A percentile compares a stretch with the other conserved stretches of the same genome.
phyloP scores from a whole-genome alignment of 1,140 invertebrate genomes.

The Ceratina japonica region DNA sequence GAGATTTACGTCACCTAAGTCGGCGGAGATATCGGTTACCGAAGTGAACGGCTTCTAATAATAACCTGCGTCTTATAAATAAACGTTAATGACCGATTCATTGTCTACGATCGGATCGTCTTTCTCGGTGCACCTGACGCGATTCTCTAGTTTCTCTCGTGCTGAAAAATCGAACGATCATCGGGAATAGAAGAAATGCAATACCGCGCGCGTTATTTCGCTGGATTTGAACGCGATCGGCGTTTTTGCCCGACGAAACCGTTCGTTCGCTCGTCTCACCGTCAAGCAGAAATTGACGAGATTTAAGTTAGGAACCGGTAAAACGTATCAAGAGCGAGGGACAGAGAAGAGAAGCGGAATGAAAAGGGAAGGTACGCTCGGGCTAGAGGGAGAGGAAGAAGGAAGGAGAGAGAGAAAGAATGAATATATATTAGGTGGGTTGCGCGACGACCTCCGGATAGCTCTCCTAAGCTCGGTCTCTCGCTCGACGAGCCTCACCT shows the following conservation, averaged over 20 bases:
- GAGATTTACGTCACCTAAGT: slow-evolving; percentile 13
- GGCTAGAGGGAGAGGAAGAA: slow-evolving; percentile 32
- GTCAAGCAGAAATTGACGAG: slow-evolving; percentile 33
- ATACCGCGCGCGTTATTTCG: not conserved
- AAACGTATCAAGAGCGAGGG: slow-evolving; percentile 26
- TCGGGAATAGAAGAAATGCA: not conserved
- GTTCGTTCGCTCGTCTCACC: slow-evolving; percentile 20
- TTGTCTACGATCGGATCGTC: too few species aligned
- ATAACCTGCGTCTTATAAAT: slow-evolving; percentile 40
- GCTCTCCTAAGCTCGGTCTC: slow-evolving; percentile 45
- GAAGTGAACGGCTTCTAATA: slow-evolving; percentile 32
- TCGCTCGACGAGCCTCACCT: slow-evolving; percentile 62
- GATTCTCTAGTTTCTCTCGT: not conserved
- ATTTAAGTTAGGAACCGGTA: slow-evolving; percentile 43
- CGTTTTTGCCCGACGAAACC: not conserved
- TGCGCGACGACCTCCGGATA: slow-evolving; percentile 57
- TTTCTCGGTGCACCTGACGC: too few species aligned
- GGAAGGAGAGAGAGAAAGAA: slow-evolving; percentile 55
- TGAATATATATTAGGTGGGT: slow-evolving; percentile 68
- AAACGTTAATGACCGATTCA: slow-evolving; percentile 16
- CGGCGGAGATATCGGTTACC: slow-evolving; percentile 19
- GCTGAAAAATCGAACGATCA: not conserved
- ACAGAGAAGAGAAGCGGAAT: slow-evolving; percentile 19
- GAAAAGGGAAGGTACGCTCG: slow-evolving; percentile 22
- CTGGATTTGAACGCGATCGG: not conserved